Base-by-base conservation (phyloP, 2,113 vertebrate genomes). In the Salvelinus sp. region DNA sequence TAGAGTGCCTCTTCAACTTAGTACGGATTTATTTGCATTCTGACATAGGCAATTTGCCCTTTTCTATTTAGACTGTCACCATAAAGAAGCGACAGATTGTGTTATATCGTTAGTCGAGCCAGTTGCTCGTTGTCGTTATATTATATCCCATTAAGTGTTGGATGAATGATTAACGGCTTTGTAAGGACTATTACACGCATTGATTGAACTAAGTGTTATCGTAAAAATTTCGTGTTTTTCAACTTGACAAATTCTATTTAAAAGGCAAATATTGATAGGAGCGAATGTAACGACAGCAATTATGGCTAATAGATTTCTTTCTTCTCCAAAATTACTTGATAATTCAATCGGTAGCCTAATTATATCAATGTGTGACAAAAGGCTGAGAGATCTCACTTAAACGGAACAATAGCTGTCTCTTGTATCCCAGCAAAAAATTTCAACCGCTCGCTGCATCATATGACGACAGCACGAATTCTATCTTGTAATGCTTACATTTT, bases 21-120 rank as follows among this genome's bases (percentile, higher is more conserved):
- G 16, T 2, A 13, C 57, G 57, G 22, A 62, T 82, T 90, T 95
- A 95, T 95, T 95, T 95, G 91, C 85, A 69, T n/a, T 79, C 76
- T 92, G 93, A 91, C 92, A 91, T 93, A 89, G 83, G 88, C 76
- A n/a, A 65, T 82, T 84, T 76, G 82, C 76, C 85, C 86, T 84
- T 67, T 60, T 75, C 57, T 48, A 72, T 78, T 54, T 73, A 77
- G 82, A 27, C 23, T 23, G 74, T 48, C 73, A 38, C 22, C 65
- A 69, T 44, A 20, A 18, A 47, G 30, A 44, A n/a, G n/a, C 47
- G 47, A 2, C 20, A 25, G 30, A 54, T n/a, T 3, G 9, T 50
- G 74, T 47, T 81, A 66, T 48, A 58, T 22, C 38, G 10, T 62
- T 20, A 10, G 14, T 1, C n/a, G 33, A 58, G 20, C 20, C 9